Percentiles rank a stretch among this genome's conserved stretches.
Evolutionary conservation across 35 echinoderm and acorn worm species (phyloP).

Genomic region (Chiridota heheva): DNA sequence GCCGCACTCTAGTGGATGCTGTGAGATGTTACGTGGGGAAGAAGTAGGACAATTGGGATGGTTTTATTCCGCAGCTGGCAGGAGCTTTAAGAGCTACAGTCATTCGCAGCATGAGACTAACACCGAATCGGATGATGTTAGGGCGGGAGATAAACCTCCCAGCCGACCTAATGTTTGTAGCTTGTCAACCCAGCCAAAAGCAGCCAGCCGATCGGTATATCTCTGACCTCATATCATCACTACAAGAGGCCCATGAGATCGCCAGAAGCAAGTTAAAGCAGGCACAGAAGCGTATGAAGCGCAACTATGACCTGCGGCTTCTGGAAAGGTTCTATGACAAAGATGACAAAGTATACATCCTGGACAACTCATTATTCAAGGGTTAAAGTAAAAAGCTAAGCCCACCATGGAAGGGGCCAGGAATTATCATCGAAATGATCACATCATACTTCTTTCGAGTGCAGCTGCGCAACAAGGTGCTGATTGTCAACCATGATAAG

Average conservation of each 20-base stretch:
- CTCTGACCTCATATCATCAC: neutral
- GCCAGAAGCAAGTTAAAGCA: neutral
- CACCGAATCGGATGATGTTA: constrained; percentile 60
- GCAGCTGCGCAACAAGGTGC: constrained; percentile 1
- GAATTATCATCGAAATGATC: constrained; percentile 10
- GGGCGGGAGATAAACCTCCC: constrained; percentile 54
- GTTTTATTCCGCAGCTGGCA: constrained; percentile 30
- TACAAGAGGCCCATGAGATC: neutral
- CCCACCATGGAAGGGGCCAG: constrained; percentile 48
- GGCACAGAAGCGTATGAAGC: constrained; percentile 27
- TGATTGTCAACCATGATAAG: constrained; percentile 48
- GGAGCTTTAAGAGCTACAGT: constrained; percentile 38
- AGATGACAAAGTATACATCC: constrained; percentile 41
- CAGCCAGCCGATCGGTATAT: neutral
- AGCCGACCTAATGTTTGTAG: constrained; percentile 42
- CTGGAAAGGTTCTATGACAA: neutral
- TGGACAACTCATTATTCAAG: constrained; percentile 11
- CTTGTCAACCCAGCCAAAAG: neutral
- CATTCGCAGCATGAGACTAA: constrained; percentile 38
- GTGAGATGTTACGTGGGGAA: no score
- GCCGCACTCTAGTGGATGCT: constrained; percentile 38
- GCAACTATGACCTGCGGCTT: constrained; percentile 31
- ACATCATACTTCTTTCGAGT: constrained; percentile 32
- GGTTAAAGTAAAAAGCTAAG: constrained; percentile 36
- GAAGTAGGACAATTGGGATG: constrained; percentile 38